phyloP scores from a whole-genome alignment of 2,888 invertebrate genomes.

The Mythimna ferrago region DNA sequence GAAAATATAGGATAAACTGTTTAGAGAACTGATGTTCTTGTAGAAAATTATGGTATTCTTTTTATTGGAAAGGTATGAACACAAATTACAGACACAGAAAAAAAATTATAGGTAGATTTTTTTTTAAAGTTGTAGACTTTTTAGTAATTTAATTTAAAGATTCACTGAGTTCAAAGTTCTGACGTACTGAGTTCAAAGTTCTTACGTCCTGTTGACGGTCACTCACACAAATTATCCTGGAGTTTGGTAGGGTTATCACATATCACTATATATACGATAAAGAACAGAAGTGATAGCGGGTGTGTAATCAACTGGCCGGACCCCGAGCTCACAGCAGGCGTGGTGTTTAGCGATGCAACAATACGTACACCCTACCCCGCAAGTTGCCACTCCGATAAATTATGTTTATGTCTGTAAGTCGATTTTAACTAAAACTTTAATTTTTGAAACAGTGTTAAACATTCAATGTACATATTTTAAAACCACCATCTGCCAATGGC shows the following conservation, averaged over 20 bases:
- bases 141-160: neutral
- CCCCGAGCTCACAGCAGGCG: slow-evolving; percentile 53
- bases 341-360: slow-evolving; percentile 66
- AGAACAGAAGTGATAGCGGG: slow-evolving; percentile 56
- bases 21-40: neutral
- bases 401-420: neutral
- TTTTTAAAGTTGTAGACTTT: slow-evolving; percentile 1
- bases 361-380: slow-evolving; percentile 71
- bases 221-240: slow-evolving; percentile 18
- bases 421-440: too few species aligned
- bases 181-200: slow-evolving; percentile 6
- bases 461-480: too few species aligned
- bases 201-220: slow-evolving; percentile 8
- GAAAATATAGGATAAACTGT: slow-evolving; percentile 13
- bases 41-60: neutral
- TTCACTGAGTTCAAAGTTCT: slow-evolving; percentile 14
- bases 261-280: slow-evolving; percentile 11
- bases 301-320: slow-evolving; percentile 57
- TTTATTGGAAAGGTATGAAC: neutral
- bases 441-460: too few species aligned
- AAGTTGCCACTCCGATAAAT: slow-evolving; percentile 59
- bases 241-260: slow-evolving; percentile 1
- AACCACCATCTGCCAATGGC: too few species aligned
- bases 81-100: neutral
- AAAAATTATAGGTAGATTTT: too few species aligned